Evolutionary conservation across 2,888 invertebrate genomes (phyloP).

Genomic region (Drosophila borborema): DNA sequence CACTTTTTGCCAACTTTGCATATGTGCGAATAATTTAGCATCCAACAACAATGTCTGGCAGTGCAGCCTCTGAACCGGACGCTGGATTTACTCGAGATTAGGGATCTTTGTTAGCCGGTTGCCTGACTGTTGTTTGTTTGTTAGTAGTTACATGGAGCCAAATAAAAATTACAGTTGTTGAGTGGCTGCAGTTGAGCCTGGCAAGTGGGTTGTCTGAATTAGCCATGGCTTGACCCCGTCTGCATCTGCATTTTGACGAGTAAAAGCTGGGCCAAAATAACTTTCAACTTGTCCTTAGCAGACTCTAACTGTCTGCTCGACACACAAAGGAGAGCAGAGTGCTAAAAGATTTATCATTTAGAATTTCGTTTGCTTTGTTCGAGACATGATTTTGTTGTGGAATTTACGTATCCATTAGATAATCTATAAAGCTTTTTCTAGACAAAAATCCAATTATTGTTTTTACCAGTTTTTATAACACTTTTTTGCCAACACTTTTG

Average conservation of each 20-base stretch:
- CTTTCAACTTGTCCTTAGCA: slow-evolving; percentile 3
- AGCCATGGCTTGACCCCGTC: slow-evolving; percentile 27
- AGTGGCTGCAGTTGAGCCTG: slow-evolving; percentile 46
- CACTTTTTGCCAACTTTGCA: slow-evolving; percentile 81
- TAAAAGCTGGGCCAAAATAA: slow-evolving; percentile 20
- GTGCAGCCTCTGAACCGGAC: slow-evolving; percentile 41
- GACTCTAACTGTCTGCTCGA: not conserved
- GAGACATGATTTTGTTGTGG: not conserved
- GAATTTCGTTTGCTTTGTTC: not conserved
- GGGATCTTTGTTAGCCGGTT: slow-evolving; percentile 77
- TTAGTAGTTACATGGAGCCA: slow-evolving; percentile 46
- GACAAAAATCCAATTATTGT: slow-evolving; percentile 1
- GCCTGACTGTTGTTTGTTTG: slow-evolving; percentile 48
- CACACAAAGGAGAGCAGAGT: not conserved
- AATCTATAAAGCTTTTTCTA: not conserved
- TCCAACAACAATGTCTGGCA: slow-evolving; percentile 36
- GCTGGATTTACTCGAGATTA: slow-evolving; percentile 80
- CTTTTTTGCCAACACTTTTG: too few species aligned
- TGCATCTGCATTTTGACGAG: slow-evolving; percentile 40
- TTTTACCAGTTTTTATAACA: not conserved
- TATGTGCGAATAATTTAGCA: slow-evolving; percentile 80
- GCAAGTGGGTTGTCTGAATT: slow-evolving; percentile 50
- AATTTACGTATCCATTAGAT: not conserved
- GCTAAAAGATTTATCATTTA: not conserved
- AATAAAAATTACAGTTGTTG: slow-evolving; percentile 76